phyloP scores from a whole-genome alignment of 2,113 vertebrate species.

The Albula goreensis region DNA sequence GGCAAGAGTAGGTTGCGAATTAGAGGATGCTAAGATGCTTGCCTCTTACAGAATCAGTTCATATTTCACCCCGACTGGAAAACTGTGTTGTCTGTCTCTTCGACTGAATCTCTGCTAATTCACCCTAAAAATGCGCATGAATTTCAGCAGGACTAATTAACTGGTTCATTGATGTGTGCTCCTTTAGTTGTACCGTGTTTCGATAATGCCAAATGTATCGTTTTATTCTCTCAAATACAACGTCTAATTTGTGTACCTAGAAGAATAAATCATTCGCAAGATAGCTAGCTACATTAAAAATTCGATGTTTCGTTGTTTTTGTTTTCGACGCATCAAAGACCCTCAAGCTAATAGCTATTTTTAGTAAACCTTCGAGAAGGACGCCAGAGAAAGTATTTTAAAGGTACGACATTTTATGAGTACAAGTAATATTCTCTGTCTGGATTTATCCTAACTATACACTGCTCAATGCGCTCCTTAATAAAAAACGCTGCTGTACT shows the following conservation, averaged over 20 bases:
- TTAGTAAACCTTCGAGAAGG: neutral
- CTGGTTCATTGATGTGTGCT: neutral
- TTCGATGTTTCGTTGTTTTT: constrained; percentile 27
- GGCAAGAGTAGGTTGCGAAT: neutral
- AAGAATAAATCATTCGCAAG: constrained; percentile 12
- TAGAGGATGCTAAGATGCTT: neutral
- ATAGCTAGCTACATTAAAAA: constrained; percentile 24
- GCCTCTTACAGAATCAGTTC: neutral
- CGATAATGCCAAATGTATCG: neutral
- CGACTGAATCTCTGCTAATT: constrained; percentile 15
- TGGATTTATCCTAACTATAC: constrained; percentile 7
- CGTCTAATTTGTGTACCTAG: constrained; percentile 13
- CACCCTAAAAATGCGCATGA: constrained; percentile 17
- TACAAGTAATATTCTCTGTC: constrained; percentile 17
- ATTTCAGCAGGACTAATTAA: neutral
- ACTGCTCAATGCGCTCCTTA: constrained; percentile 16
- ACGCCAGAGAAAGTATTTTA: neutral
- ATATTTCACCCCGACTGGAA: neutral
- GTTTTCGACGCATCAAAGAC: constrained; percentile 17
- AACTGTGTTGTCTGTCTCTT: neutral
- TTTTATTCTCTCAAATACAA: constrained; percentile 11
- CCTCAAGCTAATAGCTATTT: constrained; percentile 18
- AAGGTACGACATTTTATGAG: constrained; percentile 17
- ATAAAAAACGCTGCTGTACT: constrained; percentile 6
- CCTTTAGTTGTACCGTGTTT: neutral